phyloP scores from a whole-genome alignment of 2,888 invertebrate genomes.

The Bellardia bayeri region DNA sequence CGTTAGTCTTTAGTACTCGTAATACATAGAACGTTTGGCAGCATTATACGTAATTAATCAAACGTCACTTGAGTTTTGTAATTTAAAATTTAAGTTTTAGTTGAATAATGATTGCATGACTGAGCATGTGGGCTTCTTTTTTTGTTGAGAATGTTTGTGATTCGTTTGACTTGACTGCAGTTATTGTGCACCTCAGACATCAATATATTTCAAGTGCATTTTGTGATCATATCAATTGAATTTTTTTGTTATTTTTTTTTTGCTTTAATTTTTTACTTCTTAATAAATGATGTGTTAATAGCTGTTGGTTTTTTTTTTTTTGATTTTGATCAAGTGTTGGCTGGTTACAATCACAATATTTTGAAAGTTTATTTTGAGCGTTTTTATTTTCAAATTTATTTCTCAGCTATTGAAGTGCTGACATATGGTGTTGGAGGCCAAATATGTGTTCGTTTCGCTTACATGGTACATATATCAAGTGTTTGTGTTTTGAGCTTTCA shows the following conservation, averaged over 20 bases:
- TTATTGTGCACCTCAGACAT: constrained; percentile 22
- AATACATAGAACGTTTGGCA: background rate
- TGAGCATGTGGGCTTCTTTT: constrained; percentile 16
- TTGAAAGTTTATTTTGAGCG: constrained; percentile 41
- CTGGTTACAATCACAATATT: constrained; percentile 61
- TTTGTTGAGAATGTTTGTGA: background rate
- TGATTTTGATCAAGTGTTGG: constrained; percentile 52
- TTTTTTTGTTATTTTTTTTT: no score
- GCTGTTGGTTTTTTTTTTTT: constrained; percentile 14
- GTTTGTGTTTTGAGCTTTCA: constrained; percentile 13
- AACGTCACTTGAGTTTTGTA: constrained; percentile 37
- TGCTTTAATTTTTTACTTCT: background rate
- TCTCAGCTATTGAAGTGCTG: constrained; percentile 60
- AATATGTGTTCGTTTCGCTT: background rate
- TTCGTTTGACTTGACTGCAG: constrained; percentile 13
- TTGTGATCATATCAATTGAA: constrained; percentile 16
- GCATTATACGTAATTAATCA: constrained; percentile 65
- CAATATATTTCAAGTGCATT: constrained; percentile 43
- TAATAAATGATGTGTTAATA: constrained; percentile 66
- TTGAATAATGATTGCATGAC: constrained; percentile 3
- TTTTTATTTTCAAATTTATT: background rate
- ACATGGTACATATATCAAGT: constrained; percentile 21
- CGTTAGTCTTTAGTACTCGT: constrained; percentile 44
- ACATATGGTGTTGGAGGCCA: constrained; percentile 34
- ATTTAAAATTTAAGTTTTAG: constrained; percentile 31